Base-by-base conservation (phyloP, 1,140 invertebrate genomes). In the Drosophila willistoni region DNA sequence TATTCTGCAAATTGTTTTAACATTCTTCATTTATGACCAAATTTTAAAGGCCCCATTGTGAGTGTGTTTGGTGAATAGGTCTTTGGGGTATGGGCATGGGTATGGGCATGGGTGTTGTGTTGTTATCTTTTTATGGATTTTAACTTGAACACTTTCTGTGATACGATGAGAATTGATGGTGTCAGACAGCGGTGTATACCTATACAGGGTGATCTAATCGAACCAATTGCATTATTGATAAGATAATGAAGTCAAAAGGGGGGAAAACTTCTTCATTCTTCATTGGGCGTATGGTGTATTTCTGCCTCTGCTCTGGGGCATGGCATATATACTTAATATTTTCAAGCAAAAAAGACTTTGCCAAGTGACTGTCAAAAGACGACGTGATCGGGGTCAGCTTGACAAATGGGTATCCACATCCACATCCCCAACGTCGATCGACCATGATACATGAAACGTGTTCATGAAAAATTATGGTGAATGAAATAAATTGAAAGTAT, bases 201-300 rank as follows among this genome's bases (percentile, higher is more conserved):
- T 47, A 61, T 61, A 77, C 65, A 68, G 70, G 70, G 73, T 73
- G 73, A 41, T 44, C 54, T 47, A 22, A 63, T 44, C 60, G 57
- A 68, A 39, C 12, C 13, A 76, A 57, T 57, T 57, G 55, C 60
- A 67, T 62, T 56, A 55, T 63, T 60, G 75, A 77, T 77, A 77
- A 77, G 75, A 77, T 74, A 77, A 36, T 66, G 54, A 34, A 41
- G 0, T 29, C 3, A 0, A 0, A 25, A 17, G 22, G 44, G 12
- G 63, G 12, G 64, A 47, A 47, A 14, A 47, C 44, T 47, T 47
- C 44, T 17, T 47, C 34, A 36, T 10, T 36, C 1, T 47, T 19
- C 19, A 17, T 9, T 19, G 42, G 17, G 17, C 29, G 17, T 19
- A 22, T 22, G 44, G 7, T 7, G 9, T 19, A 47, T 29, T 29